Evolutionary conservation across 2,113 vertebrate genomes (phyloP).

Genomic region (Nannobrachium achirus): DNA sequence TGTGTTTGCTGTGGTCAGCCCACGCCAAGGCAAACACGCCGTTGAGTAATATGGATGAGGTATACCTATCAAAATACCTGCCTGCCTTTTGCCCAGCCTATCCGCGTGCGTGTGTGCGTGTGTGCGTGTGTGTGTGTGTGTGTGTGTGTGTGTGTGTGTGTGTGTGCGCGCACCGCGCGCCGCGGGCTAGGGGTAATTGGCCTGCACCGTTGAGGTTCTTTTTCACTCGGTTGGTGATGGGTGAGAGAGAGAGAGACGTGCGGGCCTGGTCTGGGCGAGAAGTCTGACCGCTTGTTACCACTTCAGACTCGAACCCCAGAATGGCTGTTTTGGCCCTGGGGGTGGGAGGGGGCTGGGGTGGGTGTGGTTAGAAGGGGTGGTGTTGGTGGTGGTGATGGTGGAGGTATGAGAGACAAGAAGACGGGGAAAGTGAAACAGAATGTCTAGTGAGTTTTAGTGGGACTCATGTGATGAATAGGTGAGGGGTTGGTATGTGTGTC

Average conservation of each 20-base stretch:
- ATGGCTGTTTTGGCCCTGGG: conserved; percentile 24
- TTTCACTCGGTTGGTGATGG: conserved; percentile 38
- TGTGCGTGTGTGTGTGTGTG: no score
- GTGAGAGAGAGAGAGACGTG: conserved; percentile 31
- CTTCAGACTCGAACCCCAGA: conserved; percentile 32
- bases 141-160: no score
- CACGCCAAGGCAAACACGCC: conserved; percentile 69
- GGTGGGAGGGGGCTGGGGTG: conserved; percentile 7
- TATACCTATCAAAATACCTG: conserved; percentile 55
- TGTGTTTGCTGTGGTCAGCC: conserved; percentile 36
- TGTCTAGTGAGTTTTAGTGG: no score
- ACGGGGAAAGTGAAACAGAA: no score
- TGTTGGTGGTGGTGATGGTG: no score
- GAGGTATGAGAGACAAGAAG: background rate
- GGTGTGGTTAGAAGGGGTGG: conserved; percentile 27
- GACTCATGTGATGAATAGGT: no score
- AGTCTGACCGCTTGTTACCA: conserved; percentile 58
- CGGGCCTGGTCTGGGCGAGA: conserved; percentile 23
- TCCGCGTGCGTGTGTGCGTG: background rate
- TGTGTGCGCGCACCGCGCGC: conserved; percentile 4
- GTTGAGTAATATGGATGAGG: conserved; percentile 63
- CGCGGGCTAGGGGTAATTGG: conserved; percentile 45
- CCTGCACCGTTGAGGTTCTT: conserved; percentile 36
- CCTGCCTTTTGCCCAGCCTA: conserved; percentile 21
- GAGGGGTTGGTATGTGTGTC: no score